Percentiles rank a stretch among this genome's conserved stretches.
phyloP scores from a whole-genome alignment of 2,888 invertebrate species.

The Oeneis ivallda region DNA sequence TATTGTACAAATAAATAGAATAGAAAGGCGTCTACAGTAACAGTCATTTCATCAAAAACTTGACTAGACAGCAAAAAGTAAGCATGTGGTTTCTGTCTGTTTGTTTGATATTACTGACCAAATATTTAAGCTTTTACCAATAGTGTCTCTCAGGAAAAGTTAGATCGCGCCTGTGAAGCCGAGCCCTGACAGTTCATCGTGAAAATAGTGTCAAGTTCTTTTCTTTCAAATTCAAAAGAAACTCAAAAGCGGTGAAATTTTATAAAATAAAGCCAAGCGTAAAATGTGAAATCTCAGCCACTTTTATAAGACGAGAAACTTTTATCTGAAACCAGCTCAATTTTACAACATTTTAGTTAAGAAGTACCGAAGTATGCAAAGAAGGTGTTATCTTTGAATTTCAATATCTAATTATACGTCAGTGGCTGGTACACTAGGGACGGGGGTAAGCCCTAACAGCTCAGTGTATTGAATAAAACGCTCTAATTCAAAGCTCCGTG shows the following conservation, averaged over 20 bases:
- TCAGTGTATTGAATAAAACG: too few relatives aligned
- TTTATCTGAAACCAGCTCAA: constrained; percentile 8
- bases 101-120: background rate
- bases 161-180: background rate
- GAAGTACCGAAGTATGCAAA: constrained; percentile 10
- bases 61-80: too few relatives aligned
- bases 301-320: constrained; percentile 6
- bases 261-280: background rate
- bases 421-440: constrained; percentile 1
- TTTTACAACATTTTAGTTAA: constrained; percentile 5
- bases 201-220: constrained; percentile 4
- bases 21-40: too few relatives aligned
- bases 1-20: too few relatives aligned
- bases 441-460: background rate
- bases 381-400: constrained; percentile 28
- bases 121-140: background rate
- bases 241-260: background rate
- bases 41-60: too few relatives aligned
- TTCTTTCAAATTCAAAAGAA: constrained; percentile 1
- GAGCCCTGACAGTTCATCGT: background rate
- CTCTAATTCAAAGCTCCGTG: too few relatives aligned
- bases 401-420: constrained; percentile 25
- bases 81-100: too few relatives aligned
- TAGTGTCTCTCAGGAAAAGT: background rate
- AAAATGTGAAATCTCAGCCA: constrained; percentile 10